A percentile compares a stretch with the other conserved stretches of the same genome.
phyloP scores from a whole-genome alignment of 2,888 invertebrate species.

The Ectropis crepuscularia region DNA sequence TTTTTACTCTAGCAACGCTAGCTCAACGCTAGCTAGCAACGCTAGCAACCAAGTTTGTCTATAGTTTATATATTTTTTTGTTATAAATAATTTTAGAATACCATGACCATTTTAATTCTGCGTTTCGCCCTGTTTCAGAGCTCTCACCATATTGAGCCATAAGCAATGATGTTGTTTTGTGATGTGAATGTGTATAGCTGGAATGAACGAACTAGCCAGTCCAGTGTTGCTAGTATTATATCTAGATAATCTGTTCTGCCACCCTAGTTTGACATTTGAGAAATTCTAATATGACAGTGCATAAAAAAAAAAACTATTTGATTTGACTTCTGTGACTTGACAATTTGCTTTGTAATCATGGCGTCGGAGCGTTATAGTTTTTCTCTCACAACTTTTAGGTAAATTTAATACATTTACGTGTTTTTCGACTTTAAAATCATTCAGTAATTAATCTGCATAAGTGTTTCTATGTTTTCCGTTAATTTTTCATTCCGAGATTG shows the following conservation, averaged over 20 bases:
- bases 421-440: constrained; percentile 19
- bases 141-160: no score
- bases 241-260: not conserved
- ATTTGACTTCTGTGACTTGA: constrained; percentile 53
- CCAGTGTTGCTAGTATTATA: not conserved
- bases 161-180: no score
- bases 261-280: constrained; percentile 29
- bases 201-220: not conserved
- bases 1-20: not conserved
- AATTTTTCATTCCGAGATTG: not conserved
- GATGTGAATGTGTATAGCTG: no score
- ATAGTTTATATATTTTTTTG: constrained; percentile 3
- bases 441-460: constrained; percentile 2
- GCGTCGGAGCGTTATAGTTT: constrained; percentile 98
- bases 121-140: no score
- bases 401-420: constrained; percentile 59
- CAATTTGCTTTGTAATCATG: constrained; percentile 89
- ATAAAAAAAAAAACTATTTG: constrained; percentile 43
- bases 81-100: no score
- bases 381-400: constrained; percentile 92
- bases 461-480: constrained; percentile 6
- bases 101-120: no score
- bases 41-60: no score
- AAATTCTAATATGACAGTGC: constrained; percentile 54
- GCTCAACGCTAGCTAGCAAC: no score